phyloP scores from a whole-genome alignment of 1,140 invertebrate species.

The Zaprionus nigranus region DNA sequence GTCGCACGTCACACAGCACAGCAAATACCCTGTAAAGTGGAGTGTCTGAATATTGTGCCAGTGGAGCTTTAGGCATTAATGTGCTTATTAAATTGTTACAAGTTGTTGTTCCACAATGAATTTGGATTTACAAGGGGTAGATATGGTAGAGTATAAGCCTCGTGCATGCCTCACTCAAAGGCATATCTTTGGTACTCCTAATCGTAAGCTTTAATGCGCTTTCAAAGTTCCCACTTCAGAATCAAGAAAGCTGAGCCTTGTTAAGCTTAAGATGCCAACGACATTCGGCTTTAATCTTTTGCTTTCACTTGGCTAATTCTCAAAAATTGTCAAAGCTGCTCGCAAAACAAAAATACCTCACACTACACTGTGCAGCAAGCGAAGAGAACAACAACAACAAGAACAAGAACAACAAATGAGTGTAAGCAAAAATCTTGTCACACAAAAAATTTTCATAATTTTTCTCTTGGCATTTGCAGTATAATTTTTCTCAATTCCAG shows the following conservation, averaged over 20 bases:
- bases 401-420: constrained; percentile 59
- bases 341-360: constrained; percentile 24
- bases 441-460: constrained; percentile 71
- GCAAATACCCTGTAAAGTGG: constrained; percentile 20
- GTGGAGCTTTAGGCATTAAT: neutral
- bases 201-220: neutral
- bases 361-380: constrained; percentile 11
- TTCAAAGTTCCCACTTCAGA: neutral
- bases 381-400: constrained; percentile 25
- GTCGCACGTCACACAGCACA: neutral
- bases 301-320: neutral
- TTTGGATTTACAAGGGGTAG: neutral
- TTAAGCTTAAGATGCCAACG: neutral
- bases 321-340: neutral
- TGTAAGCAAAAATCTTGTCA: constrained; percentile 76
- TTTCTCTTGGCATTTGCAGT: constrained; percentile 73
- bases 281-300: neutral
- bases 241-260: neutral
- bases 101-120: neutral
- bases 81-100: neutral
- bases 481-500: constrained; percentile 78
- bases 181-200: neutral
- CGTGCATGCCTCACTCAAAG: neutral
- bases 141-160: neutral
- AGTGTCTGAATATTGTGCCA: neutral